Percentiles rank a stretch among this genome's conserved stretches.
Conservation (phyloP, 2,888 invertebrate species). For the Acleris cristana region DNA sequence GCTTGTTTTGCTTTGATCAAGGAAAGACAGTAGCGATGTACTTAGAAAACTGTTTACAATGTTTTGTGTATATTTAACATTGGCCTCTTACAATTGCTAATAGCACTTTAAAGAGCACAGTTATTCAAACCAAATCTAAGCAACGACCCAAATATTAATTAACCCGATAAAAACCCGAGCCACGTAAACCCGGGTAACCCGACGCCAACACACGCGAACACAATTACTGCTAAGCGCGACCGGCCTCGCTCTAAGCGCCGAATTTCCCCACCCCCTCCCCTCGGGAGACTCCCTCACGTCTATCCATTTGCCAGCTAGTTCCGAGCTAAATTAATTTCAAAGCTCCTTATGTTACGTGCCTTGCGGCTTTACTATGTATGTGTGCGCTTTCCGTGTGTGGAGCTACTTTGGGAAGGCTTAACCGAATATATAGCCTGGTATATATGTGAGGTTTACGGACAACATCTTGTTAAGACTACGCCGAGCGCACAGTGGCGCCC, state of each 20-base stretch:
- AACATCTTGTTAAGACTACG: conserved; percentile 75
- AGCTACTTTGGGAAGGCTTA: conserved; percentile 80
- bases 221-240: conserved; percentile 75
- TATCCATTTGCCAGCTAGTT: conserved; percentile 85
- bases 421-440: conserved; percentile 59
- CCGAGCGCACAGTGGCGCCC: no score
- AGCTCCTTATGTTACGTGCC: conserved; percentile 85
- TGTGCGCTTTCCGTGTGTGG: conserved; percentile 64
- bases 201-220: conserved; percentile 48
- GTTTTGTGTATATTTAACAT: no score
- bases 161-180: conserved; percentile 56
- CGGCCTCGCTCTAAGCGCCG: conserved; percentile 80
- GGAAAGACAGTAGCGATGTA: no score
- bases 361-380: conserved; percentile 77
- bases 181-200: conserved; percentile 30
- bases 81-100: no score
- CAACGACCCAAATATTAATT: conserved; percentile 24
- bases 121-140: background rate
- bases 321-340: conserved; percentile 84
- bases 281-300: conserved; percentile 69
- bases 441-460: conserved; percentile 58
- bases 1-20: no score
- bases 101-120: no score
- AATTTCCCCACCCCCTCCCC: conserved; percentile 64
- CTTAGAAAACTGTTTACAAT: no score